Evolutionary conservation across 1,140 invertebrate genomes (phyloP).

Genomic region (Tetramorium parvispinum): DNA sequence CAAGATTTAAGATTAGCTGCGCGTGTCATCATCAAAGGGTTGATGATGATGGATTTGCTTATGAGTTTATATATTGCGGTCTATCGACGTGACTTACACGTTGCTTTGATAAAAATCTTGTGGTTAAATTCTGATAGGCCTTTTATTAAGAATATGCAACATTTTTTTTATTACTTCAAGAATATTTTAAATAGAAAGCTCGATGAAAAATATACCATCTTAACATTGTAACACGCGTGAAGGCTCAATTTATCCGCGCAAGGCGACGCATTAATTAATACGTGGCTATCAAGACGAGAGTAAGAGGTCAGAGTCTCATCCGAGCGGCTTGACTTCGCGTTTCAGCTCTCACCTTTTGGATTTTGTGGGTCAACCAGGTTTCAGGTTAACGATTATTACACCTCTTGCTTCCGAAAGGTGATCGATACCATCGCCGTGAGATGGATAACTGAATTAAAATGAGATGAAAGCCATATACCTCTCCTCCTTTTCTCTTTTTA

Average conservation of each 20-base stretch:
- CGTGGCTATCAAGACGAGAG: slow-evolving; percentile 16
- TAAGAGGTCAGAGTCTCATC: slow-evolving; percentile 46
- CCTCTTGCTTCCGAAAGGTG: slow-evolving; percentile 36
- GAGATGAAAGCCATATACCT: slow-evolving; percentile 22
- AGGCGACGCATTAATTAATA: slow-evolving; percentile 43
- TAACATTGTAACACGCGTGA: slow-evolving; percentile 20
- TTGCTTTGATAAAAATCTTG: not conserved
- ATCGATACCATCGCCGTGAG: slow-evolving; percentile 36
- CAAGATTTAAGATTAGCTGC: not conserved
- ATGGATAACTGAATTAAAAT: slow-evolving; percentile 58
- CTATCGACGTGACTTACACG: not conserved
- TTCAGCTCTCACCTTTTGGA: slow-evolving; percentile 54
- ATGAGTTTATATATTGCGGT: not conserved
- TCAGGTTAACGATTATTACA: slow-evolving; percentile 49
- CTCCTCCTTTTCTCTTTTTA: not conserved
- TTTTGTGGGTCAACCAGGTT: slow-evolving; percentile 57
- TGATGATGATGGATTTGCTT: slow-evolving; percentile 7
- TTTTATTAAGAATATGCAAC: not conserved
- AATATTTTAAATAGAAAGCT: not conserved
- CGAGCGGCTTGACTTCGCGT: slow-evolving; percentile 34
- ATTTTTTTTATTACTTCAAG: not conserved
- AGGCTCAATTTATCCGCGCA: slow-evolving; percentile 14
- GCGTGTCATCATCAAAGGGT: not conserved
- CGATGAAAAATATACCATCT: not conserved
- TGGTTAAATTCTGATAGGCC: not conserved